A percentile compares a stretch with the other conserved stretches of the same genome.
Evolutionary conservation across 1,140 invertebrate genomes (phyloP).

Genomic region (Pygmarrhopalites habei): DNA sequence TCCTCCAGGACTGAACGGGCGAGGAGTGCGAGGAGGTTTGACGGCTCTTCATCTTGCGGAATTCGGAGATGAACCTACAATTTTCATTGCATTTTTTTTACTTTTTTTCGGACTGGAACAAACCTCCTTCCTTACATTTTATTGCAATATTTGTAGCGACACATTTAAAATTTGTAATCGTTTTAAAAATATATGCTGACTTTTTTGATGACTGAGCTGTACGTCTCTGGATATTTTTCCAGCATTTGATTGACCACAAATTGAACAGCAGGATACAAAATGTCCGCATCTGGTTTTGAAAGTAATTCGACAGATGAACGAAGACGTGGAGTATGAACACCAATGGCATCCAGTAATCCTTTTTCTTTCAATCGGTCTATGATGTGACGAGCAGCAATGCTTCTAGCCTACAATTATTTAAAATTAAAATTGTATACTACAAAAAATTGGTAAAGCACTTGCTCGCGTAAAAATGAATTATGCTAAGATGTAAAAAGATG

Average conservation of each 20-base stretch:
- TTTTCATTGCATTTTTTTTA: no score
- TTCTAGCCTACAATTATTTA: constrained; percentile 36
- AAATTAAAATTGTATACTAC: no score
- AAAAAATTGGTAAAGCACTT: background rate
- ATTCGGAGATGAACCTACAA: constrained; percentile 31
- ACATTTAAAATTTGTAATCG: no score
- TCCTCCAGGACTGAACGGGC: constrained; percentile 30
- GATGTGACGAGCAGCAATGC: constrained; percentile 32
- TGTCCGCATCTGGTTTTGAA: constrained; percentile 36
- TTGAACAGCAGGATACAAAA: constrained; percentile 34
- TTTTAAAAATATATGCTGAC: no score
- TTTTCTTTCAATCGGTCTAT: constrained; percentile 35
- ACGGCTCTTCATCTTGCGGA: constrained; percentile 33
- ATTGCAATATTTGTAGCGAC: no score
- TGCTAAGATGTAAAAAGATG: background rate
- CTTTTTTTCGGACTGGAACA: no score
- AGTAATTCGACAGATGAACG: constrained; percentile 37
- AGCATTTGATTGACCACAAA: constrained; percentile 31
- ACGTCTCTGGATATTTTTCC: constrained; percentile 28
- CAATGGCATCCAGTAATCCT: constrained; percentile 32
- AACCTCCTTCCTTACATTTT: no score
- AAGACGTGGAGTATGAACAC: constrained; percentile 30
- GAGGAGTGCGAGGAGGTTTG: constrained; percentile 27
- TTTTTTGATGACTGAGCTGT: constrained; percentile 23
- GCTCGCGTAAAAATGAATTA: background rate